A percentile compares a stretch with the other conserved stretches of the same genome.
Conservation (phyloP, 2,888 invertebrate species). For the Chironomus riparius region DNA sequence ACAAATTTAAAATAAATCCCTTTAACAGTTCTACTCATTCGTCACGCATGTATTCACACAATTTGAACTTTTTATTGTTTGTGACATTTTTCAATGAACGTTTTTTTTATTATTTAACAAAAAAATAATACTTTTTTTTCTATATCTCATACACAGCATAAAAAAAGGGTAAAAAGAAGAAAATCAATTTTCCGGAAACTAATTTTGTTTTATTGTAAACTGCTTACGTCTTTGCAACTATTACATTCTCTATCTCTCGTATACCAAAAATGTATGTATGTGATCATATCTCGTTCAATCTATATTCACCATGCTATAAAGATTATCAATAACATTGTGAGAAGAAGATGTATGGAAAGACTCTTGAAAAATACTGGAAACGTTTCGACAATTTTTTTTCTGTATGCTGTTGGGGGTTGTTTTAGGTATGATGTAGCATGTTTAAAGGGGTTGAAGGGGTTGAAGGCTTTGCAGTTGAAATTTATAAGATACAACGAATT, state of each 20-base stretch:
- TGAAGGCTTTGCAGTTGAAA: too few species aligned
- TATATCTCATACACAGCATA: not conserved
- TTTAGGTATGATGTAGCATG: too few species aligned
- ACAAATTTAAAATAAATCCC: too few species aligned
- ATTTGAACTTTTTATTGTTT: not conserved
- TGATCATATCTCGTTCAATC: not conserved
- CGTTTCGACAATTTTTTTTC: too few species aligned
- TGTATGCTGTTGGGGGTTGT: too few species aligned
- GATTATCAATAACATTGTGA: conserved; percentile 12
- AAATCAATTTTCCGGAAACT: not conserved
- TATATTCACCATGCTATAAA: not conserved
- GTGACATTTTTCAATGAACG: not conserved
- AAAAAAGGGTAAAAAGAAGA: not conserved
- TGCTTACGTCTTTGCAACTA: not conserved
- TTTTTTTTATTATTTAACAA: not conserved
- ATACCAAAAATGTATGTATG: not conserved
- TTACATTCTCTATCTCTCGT: too few species aligned
- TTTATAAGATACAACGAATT: too few species aligned
- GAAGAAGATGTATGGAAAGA: not conserved
- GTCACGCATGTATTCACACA: not conserved
- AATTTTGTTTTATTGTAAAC: not conserved
- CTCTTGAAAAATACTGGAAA: too few species aligned
- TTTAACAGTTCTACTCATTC: too few species aligned
- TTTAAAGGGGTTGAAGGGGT: too few species aligned
- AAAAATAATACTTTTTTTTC: too few species aligned